Evolutionary conservation across 1,140 invertebrate genomes (phyloP), one percentile per base, ranked within the genome.

Genomic region (Bicyclus anynana): DNA sequence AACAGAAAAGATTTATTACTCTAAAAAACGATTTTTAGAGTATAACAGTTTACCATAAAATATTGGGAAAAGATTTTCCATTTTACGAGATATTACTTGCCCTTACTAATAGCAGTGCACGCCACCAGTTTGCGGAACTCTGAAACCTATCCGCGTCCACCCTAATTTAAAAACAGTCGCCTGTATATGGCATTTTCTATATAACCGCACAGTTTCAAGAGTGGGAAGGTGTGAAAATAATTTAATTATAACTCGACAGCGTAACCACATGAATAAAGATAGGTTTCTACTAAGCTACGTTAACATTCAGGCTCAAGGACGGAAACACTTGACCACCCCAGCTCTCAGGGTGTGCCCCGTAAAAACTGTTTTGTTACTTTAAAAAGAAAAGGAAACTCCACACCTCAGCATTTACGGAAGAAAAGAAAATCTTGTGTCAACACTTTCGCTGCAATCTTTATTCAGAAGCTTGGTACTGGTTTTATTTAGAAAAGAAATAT

Each of bases 231-330:
- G 59, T 61, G 53, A 61, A 61, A 61, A 61, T 61, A 61, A 61
- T 55, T 61, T 42, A 61, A 61, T 61, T 61, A 60, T 54, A 60
- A 55, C 53, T 55, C 59, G 21, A 52, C 59, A 55, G 23, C 53
- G 18, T 47, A 47, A 54, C 38, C 59, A 54, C 58, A 61, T 61
- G 59, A 61, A 61, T 61, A 61, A 61, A 61, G 59, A 61, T 61
- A 61, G 48, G 59, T 61, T 61, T 47, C 40, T 23, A 52, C 51
- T 61, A 61, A 61, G 59, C 59, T 55, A 61, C 47, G 59, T 61
- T 61, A 61, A 61, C 59, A 61, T 55, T 61, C 52, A 61, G 33
- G 57, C 42, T 53, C 46, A 44, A 59, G 53, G 37, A 55, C 59
- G 59, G 53, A 61, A 61, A 20, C 48, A 61, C 59, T 61, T 61